A percentile compares a stretch with the other conserved stretches of the same genome.
Conservation (phyloP, 2,113 vertebrate species). For the Centrocercus urophasianus region DNA sequence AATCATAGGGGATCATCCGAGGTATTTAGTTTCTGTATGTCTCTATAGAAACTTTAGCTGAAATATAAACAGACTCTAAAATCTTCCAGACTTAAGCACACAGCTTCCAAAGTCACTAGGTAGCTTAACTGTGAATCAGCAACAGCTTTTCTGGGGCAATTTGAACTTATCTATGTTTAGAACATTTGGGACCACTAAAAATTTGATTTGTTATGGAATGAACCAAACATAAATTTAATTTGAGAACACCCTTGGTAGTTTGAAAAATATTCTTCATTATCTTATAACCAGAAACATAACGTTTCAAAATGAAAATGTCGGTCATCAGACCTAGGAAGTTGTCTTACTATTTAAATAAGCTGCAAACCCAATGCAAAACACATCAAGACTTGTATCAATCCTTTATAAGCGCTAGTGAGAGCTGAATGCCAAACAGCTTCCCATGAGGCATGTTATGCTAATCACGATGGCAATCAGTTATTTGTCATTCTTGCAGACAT, state of each 20-base stretch:
- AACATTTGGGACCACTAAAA: neutral
- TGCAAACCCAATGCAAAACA: neutral
- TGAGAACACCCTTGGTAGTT: neutral
- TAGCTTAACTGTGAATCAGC: neutral
- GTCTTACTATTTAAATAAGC: conserved; percentile 17
- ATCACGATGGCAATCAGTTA: conserved; percentile 65
- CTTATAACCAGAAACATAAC: conserved; percentile 7
- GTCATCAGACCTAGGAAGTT: conserved; percentile 21
- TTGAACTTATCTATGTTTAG: neutral
- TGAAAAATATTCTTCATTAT: conserved; percentile 47
- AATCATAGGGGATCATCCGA: neutral
- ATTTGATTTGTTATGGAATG: neutral
- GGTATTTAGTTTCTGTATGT: neutral
- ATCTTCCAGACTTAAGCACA: neutral
- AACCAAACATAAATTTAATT: neutral
- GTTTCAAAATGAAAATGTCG: conserved; percentile 29
- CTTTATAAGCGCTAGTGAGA: conserved; percentile 6
- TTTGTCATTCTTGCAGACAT: conserved; percentile 72
- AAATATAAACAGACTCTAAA: neutral
- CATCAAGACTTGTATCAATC: conserved; percentile 10
- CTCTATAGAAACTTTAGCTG: neutral
- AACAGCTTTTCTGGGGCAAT: neutral
- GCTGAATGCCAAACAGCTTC: conserved; percentile 61
- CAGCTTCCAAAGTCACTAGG: neutral
- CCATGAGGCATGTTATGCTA: conserved; percentile 30